phyloP scores from a whole-genome alignment of 2,888 invertebrate species.

The Agonopterix heracliana region DNA sequence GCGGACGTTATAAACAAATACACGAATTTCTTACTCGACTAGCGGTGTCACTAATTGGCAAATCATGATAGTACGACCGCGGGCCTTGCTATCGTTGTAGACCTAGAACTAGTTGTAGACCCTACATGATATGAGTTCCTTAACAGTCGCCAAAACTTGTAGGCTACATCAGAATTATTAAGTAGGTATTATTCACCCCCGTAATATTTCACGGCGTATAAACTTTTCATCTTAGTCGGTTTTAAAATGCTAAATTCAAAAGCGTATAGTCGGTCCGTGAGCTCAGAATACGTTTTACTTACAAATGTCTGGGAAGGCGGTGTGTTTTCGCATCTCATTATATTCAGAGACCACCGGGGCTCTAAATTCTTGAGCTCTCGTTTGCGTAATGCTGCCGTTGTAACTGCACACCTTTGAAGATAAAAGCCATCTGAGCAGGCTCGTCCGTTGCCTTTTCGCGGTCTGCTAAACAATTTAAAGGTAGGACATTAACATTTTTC shows the following conservation, averaged over 20 bases:
- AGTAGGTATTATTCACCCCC: no score
- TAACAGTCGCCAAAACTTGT: no score
- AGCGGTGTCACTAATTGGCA: no score
- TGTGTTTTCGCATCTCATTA: slow-evolving; percentile 54
- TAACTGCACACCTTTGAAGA: slow-evolving; percentile 55
- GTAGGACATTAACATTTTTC: background rate
- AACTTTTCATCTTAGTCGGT: background rate
- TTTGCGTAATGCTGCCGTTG: slow-evolving; percentile 54
- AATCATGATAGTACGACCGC: no score
- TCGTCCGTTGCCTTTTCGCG: slow-evolving; percentile 41
- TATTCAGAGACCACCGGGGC: slow-evolving; percentile 34
- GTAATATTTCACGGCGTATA: background rate
- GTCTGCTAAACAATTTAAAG: slow-evolving; percentile 24
- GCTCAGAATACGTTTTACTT: slow-evolving; percentile 31
- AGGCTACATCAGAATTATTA: no score
- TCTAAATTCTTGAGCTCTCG: slow-evolving; percentile 51
- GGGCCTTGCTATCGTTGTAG: no score
- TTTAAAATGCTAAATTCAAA: slow-evolving; percentile 18
- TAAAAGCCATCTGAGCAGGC: slow-evolving; percentile 45
- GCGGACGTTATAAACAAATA: no score
- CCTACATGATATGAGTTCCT: no score
- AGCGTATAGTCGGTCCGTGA: slow-evolving; percentile 12
- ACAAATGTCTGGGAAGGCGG: slow-evolving; percentile 30
- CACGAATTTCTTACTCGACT: no score
- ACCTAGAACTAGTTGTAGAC: no score